These are phyloP conservation scores for Folsomia candida DNA, from an alignment of 2,888 invertebrate genomes.

Conservation along the genomic window DNA sequence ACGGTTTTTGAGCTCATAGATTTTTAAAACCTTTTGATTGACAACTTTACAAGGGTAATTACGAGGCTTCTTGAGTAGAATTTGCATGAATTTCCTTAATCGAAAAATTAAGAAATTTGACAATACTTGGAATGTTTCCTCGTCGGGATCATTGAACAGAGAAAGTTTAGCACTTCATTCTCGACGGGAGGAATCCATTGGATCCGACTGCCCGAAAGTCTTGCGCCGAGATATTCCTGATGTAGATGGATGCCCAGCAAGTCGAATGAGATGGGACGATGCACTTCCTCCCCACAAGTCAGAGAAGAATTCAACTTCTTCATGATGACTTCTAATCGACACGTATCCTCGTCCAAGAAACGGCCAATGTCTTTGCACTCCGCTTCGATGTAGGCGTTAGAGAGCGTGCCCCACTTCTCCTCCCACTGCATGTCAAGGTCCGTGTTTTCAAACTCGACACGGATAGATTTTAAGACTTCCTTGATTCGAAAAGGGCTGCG, in stretches of 20 bases:
- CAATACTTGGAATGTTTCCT: neutral
- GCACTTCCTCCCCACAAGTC: constrained; percentile 41
- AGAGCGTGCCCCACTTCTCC: constrained; percentile 45
- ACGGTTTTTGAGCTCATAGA: too few species aligned
- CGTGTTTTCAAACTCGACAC: constrained; percentile 43
- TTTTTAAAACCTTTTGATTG: too few species aligned
- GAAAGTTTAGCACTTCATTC: neutral
- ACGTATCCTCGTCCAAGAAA: constrained; percentile 43
- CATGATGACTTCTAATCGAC: constrained; percentile 44
- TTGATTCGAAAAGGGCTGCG: constrained; percentile 10
- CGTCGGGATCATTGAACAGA: neutral
- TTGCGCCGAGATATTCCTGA: constrained; percentile 46
- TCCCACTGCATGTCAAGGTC: constrained; percentile 46
- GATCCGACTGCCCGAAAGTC: constrained; percentile 46
- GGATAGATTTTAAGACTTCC: constrained; percentile 39
- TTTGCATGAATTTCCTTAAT: too few species aligned
- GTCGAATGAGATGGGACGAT: constrained; percentile 42
- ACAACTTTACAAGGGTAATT: too few species aligned
- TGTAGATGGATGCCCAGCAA: constrained; percentile 46
- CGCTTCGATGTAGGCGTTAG: constrained; percentile 43
- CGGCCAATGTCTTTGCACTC: constrained; percentile 44
- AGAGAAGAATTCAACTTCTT: constrained; percentile 43
- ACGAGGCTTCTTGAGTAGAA: too few species aligned
- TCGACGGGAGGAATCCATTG: constrained; percentile 48
- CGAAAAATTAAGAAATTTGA: too few species aligned